These are phyloP conservation scores for Halichoerus grypus DNA, from an alignment of 2,113 vertebrate species.

Conservation along the genomic window DNA sequence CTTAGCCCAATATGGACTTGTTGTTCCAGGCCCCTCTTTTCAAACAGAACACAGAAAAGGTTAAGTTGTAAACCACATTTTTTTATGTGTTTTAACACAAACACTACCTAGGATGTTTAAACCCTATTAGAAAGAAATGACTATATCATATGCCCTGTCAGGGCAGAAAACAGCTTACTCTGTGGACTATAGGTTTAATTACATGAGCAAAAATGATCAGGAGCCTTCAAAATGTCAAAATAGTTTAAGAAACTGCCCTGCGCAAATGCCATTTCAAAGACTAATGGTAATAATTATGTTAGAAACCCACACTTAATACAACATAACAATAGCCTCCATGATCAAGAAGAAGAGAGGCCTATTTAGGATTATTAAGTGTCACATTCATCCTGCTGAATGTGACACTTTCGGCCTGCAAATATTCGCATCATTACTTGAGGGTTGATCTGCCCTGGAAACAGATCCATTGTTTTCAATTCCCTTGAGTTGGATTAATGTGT, in stretches of 20 bases:
- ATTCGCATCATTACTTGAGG: slow-evolving; percentile 1
- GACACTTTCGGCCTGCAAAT: slow-evolving; percentile 2
- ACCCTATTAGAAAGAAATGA: slow-evolving; percentile 32
- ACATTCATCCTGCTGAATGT: neutral
- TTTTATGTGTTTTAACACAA: neutral
- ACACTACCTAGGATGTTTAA: neutral
- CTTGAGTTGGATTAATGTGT: slow-evolving; percentile 40
- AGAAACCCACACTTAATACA: slow-evolving; percentile 48
- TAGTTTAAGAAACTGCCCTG: neutral
- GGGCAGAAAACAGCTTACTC: neutral
- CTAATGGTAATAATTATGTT: slow-evolving; percentile 49
- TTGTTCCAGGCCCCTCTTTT: neutral
- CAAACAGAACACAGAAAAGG: neutral
- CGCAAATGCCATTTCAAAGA: slow-evolving; percentile 53
- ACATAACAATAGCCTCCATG: neutral
- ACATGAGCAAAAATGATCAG: slow-evolving; percentile 33
- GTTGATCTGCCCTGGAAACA: slow-evolving; percentile 22
- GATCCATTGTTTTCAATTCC: neutral
- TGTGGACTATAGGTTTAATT: neutral
- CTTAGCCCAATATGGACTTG: neutral
- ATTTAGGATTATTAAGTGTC: neutral
- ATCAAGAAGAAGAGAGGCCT: slow-evolving; percentile 35
- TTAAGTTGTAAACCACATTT: neutral
- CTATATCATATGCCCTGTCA: neutral
- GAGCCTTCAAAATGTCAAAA: slow-evolving; percentile 65